These are phyloP conservation scores for Nasonia oneida DNA, from an alignment of 2,888 invertebrate species.

Conservation along the genomic window DNA sequence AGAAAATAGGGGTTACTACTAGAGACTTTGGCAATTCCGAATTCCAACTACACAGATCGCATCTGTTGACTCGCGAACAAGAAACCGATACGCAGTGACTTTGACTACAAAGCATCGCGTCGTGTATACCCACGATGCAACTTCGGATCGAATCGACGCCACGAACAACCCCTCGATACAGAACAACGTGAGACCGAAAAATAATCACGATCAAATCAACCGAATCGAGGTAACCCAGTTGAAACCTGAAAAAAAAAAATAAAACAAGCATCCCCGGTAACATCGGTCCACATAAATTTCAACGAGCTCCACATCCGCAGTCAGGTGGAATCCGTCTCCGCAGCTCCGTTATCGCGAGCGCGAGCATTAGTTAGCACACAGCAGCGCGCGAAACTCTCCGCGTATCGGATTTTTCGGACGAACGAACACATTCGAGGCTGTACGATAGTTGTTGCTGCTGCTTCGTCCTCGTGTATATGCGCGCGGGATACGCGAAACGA, in stretches of 20 bases:
- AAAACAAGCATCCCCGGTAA: not conserved
- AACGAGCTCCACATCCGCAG: not conserved
- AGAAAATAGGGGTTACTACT: too few species aligned
- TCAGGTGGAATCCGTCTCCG: not conserved
- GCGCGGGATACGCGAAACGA: not conserved
- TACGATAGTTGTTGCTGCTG: not conserved
- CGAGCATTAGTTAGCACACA: not conserved
- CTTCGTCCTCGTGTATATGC: not conserved
- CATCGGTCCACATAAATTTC: too few species aligned
- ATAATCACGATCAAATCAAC: not conserved
- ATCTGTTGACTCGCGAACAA: too few species aligned
- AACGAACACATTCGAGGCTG: not conserved
- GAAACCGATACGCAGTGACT: not conserved
- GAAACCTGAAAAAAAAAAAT: not conserved
- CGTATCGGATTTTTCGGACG: not conserved
- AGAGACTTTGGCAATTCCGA: too few species aligned
- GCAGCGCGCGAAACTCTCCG: slow-evolving; percentile 1
- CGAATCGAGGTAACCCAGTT: too few species aligned
- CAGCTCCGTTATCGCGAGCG: not conserved
- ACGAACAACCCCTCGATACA: not conserved
- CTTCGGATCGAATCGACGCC: not conserved
- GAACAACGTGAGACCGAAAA: not conserved
- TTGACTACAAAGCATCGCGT: not conserved
- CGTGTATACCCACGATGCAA: not conserved
- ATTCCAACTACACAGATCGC: too few species aligned